Evolutionary conservation across 1,140 invertebrate genomes (phyloP), one percentile per base, ranked within the genome.

Genomic region (Aphaenogaster ashmeadi): DNA sequence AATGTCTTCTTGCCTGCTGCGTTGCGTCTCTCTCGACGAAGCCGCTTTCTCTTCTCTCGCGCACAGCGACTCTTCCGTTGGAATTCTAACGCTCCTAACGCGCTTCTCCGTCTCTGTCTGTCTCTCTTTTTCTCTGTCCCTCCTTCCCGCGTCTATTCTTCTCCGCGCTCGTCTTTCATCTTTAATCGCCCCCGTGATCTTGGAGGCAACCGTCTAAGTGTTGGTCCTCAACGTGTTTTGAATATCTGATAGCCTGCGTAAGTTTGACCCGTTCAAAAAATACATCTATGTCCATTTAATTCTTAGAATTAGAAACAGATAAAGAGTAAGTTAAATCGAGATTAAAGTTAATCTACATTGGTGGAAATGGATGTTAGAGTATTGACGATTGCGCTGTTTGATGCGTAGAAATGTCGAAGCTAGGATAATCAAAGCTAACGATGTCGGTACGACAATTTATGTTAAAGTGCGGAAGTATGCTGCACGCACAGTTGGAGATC

Each of bases 401-500:
- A 56, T 75, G 7, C 52, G 13, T 21, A 27, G 9, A 1, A 56
- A 21, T 52, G 13, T n/a, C 33, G 18, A 77, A 38, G 52, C 13
- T 56, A 27, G 33, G 11, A 2, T 60, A 21, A 60, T 78, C 33
- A 27, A 66, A 11, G 15, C 27, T 64, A 64, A 78, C 64, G 64
- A 64, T 33, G 15, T 9, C 15, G 44, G 6, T 27, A 47, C 7
- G 5, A 64, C 9, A 8, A 6, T 64, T 89, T 87, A 3, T 79
- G 86, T 93, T 94, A 5, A 85, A 98, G 97, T 97, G 97, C 90
- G 98, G 98, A 7, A 97, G 98, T 93, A 98, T 97, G 88, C 94
- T 99, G 60, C 97, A 98, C 94, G 98, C 98, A 52, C 98, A 99
- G 92, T 94, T 99, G 91, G 98, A 99, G 94, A 98, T 99, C 78